phyloP scores from a whole-genome alignment of 1,140 invertebrate genomes.

The Tachypleus tridentatus region DNA sequence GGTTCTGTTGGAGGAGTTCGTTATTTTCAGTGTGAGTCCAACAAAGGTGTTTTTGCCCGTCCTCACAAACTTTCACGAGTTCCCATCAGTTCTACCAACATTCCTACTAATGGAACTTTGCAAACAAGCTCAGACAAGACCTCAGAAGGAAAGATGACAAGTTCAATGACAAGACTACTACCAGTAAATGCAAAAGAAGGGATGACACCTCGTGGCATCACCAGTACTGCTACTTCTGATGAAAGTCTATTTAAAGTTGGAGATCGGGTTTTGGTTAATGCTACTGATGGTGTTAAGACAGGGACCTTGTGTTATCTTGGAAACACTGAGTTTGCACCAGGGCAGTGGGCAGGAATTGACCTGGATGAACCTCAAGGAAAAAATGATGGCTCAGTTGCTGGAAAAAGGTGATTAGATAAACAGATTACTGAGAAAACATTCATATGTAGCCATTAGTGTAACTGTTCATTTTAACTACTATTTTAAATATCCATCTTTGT shows the following conservation, averaged over 20 bases:
- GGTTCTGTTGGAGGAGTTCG: slow-evolving; percentile 41
- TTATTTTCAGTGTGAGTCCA: slow-evolving; percentile 43
- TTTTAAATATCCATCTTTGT: no score
- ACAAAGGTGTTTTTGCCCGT: slow-evolving; percentile 81
- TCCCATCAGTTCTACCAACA: slow-evolving; percentile 6
- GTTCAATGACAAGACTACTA: slow-evolving; percentile 9
- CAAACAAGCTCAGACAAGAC: neutral
- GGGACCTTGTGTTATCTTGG: slow-evolving; percentile 76
- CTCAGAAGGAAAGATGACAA: neutral
- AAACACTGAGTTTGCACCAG: slow-evolving; percentile 77
- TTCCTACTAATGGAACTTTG: neutral
- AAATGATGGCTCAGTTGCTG: slow-evolving; percentile 88
- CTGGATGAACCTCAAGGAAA: slow-evolving; percentile 86
- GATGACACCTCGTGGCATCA: neutral
- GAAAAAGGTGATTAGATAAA: slow-evolving; percentile 20
- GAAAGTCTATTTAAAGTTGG: slow-evolving; percentile 52
- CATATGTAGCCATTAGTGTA: no score
- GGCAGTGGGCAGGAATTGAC: slow-evolving; percentile 93
- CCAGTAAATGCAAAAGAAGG: neutral
- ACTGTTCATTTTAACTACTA: no score
- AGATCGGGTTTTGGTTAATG: slow-evolving; percentile 83
- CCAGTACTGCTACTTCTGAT: neutral
- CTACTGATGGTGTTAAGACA: slow-evolving; percentile 72
- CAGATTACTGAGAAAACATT: no score
- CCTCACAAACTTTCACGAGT: slow-evolving; percentile 21